Base-by-base conservation (phyloP, 2,113 vertebrate species). In the Ctenomys sociabilis region DNA sequence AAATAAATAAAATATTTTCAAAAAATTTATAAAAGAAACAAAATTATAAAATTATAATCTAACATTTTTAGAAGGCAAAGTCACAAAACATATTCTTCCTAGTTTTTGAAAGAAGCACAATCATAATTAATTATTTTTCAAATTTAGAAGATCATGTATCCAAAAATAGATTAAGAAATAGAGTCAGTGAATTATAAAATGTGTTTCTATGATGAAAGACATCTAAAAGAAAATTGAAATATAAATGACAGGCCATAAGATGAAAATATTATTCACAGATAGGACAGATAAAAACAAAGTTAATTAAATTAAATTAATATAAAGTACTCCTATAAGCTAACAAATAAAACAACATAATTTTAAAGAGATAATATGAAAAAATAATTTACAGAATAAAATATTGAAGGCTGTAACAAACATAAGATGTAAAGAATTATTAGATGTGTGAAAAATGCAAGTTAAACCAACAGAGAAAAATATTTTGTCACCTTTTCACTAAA, bases 311-410 rank as follows among this genome's bases (percentile, higher is more conserved):
- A 72, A 92, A 37, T 83, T 83, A 92, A 94, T 63, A 2, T 0
- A 45, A 88, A 75, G 1, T 87, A 1, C n/a, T n/a, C n/a, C 30
- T 68, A 13, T 40, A 37, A 91, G 37, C 66, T 57, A 78, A 57
- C 49, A 84, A 83, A 21, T 35, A 32, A 81, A 88, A 73, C n/a
- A 88, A 73, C 3, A 5, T n/a, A 91, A 28, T 57, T 64, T 30
- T 88, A 92, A 94, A 73, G 43, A 81, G 95, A 45, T 3, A 1
- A 35, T 54, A 28, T 52, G 26, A 83, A 90, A 11, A 68, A 81
- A 59, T 91, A 54, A 88, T 80, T 91, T 70, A 93, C 10, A 77
- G 22, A 85, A 54, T 4, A 88, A 49, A 85, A 93, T 85, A 75
- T 77, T 2, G 0, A 85, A 91, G 85, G 88, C 0, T 30, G 57